These are phyloP conservation scores for Gadus chalcogrammus DNA, from an alignment of 2,113 vertebrate genomes.

Conservation along the genomic window DNA sequence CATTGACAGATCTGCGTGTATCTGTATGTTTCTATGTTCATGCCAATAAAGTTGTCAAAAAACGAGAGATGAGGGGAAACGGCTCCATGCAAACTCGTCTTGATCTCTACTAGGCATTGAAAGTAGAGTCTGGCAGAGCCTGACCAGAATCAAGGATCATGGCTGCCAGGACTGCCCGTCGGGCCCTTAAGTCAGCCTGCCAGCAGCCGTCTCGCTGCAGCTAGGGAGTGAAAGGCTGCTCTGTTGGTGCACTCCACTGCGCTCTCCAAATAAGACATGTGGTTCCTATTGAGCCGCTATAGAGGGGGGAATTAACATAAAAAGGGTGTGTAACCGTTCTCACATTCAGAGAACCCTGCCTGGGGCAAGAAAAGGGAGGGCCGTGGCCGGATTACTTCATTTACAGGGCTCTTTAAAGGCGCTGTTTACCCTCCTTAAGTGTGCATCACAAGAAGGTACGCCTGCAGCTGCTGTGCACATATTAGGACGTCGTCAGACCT, in stretches of 20 bases:
- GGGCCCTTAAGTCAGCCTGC: constrained; percentile 16
- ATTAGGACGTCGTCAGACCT: too few species aligned
- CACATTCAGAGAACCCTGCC: constrained; percentile 64
- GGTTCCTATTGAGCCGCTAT: constrained; percentile 74
- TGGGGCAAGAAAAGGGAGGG: constrained; percentile 55
- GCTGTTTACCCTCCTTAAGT: constrained; percentile 72
- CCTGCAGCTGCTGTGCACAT: too few species aligned
- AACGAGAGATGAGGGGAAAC: too few species aligned
- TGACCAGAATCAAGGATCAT: constrained; percentile 34
- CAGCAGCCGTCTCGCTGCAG: constrained; percentile 38
- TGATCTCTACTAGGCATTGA: constrained; percentile 18
- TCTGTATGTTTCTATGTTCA: too few species aligned
- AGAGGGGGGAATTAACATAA: constrained; percentile 74
- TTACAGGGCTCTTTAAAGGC: constrained; percentile 70
- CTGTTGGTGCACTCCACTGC: constrained; percentile 52
- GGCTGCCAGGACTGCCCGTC: constrained; percentile 22
- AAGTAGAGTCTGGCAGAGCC: constrained; percentile 22
- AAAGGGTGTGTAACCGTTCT: constrained; percentile 73
- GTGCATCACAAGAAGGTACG: constrained; percentile 65
- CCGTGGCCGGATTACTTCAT: constrained; percentile 67
- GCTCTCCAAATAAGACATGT: constrained; percentile 69
- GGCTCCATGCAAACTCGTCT: not conserved
- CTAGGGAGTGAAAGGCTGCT: constrained; percentile 65
- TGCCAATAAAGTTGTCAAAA: too few species aligned
- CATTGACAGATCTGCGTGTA: too few species aligned